Base-by-base conservation (phyloP, 2,888 invertebrate species). In the Agrotis clavis region DNA sequence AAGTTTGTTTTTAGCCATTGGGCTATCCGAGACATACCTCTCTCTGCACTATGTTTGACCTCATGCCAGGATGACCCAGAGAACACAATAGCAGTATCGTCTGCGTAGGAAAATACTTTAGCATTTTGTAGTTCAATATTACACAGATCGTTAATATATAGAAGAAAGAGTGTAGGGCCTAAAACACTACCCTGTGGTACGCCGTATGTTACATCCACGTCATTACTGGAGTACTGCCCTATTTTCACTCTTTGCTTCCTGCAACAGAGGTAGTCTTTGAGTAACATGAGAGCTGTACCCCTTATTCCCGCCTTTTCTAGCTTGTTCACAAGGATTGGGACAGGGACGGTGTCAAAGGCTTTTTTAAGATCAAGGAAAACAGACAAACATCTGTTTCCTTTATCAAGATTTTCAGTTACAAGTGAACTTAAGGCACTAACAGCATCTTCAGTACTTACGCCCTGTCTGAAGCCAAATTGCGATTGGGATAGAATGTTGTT, bases 401-500 rank as follows among this genome's bases (percentile, higher is more conserved):
- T 53, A 11, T 53, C 53, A n/a, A 53, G 53, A n/a, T 53, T n/a
- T 6, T 53, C 53, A 53, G 53, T 19, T 53, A 53, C n/a, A 1
- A 53, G 53, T 19, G 53, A 53, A 53, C 53, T 53, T 53, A 69
- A 71, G 2, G 79, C 80, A n/a, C 75, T 77, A 50, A 74, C 80
- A 13, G 66, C 64, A 18, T 79, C 68, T 11, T 74, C 75, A 54
- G 74, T 75, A 19, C 79, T 74, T 6, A 61, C 66, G 41, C 53
- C n/a, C 19, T 53, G 19, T 53, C 53, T 53, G 19, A 57, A 56
- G 21, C 25, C 54, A 54, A 54, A 54, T 25, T 54, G 54, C 5
- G 54, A 25, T 7, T 25, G 11, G 14, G 54, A 54, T 25, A 54
- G 13, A 4, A 54, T 6, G 13, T 54, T 54, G 18, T n/a, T n/a